Conservation (phyloP, 2,888 invertebrate species). For the Pyralis farinalis region DNA sequence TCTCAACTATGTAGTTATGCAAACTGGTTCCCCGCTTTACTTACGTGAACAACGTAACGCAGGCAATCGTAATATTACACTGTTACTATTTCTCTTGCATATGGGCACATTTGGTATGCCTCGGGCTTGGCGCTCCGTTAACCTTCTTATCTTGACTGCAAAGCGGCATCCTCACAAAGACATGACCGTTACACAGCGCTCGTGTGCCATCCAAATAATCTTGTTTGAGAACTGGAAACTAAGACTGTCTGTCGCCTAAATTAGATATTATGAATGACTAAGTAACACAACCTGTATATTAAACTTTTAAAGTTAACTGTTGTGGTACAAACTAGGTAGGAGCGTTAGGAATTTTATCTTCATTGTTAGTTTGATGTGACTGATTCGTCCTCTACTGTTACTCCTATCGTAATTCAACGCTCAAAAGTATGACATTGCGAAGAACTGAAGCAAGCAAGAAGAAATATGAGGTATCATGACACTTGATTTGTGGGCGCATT, state of each 20-base stretch:
- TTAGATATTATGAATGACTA: constrained; percentile 8
- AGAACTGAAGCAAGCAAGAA: too few relatives aligned
- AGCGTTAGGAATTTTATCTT: constrained; percentile 1
- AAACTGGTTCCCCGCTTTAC: constrained; percentile 20
- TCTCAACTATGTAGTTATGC: constrained; percentile 11
- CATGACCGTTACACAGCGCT: constrained; percentile 52
- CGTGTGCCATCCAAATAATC: constrained; percentile 42
- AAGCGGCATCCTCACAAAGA: constrained; percentile 33
- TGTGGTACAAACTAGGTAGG: background rate
- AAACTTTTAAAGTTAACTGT: too few relatives aligned
- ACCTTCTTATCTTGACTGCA: constrained; percentile 60
- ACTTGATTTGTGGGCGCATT: too few relatives aligned
- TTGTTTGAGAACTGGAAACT: constrained; percentile 15
- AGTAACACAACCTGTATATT: constrained; percentile 1
- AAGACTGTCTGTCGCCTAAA: constrained; percentile 8
- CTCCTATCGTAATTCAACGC: too few relatives aligned
- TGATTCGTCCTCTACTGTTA: too few relatives aligned
- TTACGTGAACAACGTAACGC: constrained; percentile 29
- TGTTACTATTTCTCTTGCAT: constrained; percentile 28
- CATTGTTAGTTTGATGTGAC: constrained; percentile 1
- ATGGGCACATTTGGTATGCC: constrained; percentile 43
- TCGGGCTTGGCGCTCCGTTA: constrained; percentile 49
- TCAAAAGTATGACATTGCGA: too few relatives aligned
- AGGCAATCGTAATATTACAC: constrained; percentile 22
- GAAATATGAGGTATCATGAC: too few relatives aligned